These are phyloP conservation scores for Drosophila prolongata DNA, from an alignment of 2,888 invertebrate genomes.

Conservation along the genomic window DNA sequence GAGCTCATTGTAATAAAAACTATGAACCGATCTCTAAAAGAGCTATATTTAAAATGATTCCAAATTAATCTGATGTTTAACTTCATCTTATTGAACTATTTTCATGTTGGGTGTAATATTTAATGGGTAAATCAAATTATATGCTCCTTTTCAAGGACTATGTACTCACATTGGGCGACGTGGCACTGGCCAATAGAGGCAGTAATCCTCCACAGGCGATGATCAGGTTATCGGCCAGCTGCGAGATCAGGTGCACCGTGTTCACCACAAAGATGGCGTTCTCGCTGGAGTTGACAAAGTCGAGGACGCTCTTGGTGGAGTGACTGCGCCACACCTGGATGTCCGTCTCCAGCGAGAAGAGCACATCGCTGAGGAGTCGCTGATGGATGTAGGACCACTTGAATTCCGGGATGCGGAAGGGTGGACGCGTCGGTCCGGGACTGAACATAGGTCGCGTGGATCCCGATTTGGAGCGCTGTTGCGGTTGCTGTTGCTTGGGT, in stretches of 20 bases:
- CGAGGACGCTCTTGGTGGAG: constrained; percentile 97
- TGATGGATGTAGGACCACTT: constrained; percentile 99
- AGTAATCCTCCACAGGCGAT: constrained; percentile 99
- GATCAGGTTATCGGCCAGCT: constrained; percentile 98
- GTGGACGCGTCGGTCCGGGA: constrained; percentile 95
- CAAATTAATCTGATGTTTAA: too few species aligned
- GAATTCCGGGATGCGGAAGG: constrained; percentile 99
- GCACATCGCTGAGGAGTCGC: constrained; percentile 96
- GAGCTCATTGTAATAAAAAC: too few species aligned
- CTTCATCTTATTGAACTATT: too few species aligned
- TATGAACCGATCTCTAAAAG: too few species aligned
- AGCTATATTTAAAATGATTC: too few species aligned
- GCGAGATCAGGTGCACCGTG: constrained; percentile 99
- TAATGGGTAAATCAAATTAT: too few species aligned
- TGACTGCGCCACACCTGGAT: constrained; percentile 97
- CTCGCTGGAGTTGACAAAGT: constrained; percentile 99
- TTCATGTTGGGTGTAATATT: too few species aligned
- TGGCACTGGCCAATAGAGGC: constrained; percentile 98
- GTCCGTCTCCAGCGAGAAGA: constrained; percentile 98
- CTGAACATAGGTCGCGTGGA: constrained; percentile 95
- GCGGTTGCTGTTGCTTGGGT: constrained; percentile 61
- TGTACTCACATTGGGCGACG: constrained; percentile 96
- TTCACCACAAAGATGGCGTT: constrained; percentile 99
- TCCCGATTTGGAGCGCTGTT: constrained; percentile 86
- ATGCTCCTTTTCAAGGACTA: too few species aligned